Evolutionary conservation across 1,140 invertebrate species (phyloP).

Genomic region (Bombyx mandarina): DNA sequence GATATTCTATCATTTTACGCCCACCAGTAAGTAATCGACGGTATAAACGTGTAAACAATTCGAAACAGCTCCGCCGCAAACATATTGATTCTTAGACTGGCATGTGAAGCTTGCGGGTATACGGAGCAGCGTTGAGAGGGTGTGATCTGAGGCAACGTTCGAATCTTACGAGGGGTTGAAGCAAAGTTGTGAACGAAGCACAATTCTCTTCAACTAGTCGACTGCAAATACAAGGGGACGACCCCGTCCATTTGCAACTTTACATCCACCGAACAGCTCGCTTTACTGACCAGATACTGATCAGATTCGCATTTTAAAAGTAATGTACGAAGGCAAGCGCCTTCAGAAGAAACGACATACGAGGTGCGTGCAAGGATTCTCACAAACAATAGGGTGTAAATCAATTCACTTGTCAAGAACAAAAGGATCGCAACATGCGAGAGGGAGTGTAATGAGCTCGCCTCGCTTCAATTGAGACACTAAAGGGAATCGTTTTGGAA

Average conservation of each 20-base stretch:
- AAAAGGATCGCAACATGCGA: constrained; percentile 29
- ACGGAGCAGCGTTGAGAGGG: constrained; percentile 20
- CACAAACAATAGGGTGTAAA: constrained; percentile 48
- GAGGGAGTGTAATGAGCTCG: constrained; percentile 41
- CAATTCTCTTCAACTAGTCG: constrained; percentile 30
- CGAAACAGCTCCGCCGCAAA: constrained; percentile 20
- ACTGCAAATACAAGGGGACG: constrained; percentile 44
- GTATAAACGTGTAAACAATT: no score
- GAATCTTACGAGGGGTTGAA: constrained; percentile 5
- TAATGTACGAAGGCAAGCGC: constrained; percentile 10
- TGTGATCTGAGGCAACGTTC: constrained; percentile 13
- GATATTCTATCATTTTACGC: constrained; percentile 37
- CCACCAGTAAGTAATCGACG: constrained; percentile 18
- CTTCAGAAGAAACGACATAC: constrained; percentile 22
- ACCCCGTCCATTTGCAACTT: constrained; percentile 42
- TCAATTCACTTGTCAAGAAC: constrained; percentile 44
- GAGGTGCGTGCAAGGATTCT: constrained; percentile 18
- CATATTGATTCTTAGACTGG: constrained; percentile 58
- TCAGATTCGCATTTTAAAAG: constrained; percentile 51
- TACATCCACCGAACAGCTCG: constrained; percentile 29
- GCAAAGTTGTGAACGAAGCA: constrained; percentile 25
- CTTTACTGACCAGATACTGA: constrained; percentile 17
- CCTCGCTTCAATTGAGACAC: constrained; percentile 40
- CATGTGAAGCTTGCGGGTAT: no score
- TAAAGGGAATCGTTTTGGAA: constrained; percentile 31